Conservation (phyloP, 2,113 vertebrate genomes). For the Glareola pratincola region DNA sequence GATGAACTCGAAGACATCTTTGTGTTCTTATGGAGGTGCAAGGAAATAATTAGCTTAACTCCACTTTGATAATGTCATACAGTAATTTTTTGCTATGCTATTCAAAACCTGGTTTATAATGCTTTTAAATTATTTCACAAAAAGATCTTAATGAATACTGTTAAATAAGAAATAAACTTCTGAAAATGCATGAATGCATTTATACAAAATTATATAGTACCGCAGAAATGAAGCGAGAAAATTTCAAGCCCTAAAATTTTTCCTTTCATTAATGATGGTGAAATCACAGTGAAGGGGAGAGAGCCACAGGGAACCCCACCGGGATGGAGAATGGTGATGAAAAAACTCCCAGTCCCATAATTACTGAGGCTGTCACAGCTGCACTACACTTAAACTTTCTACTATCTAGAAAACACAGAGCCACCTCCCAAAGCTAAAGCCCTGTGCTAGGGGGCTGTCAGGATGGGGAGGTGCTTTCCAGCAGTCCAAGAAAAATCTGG, state of each 20-base stretch:
- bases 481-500: not conserved
- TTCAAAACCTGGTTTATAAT: not conserved
- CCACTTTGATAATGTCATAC: not conserved
- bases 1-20: not conserved
- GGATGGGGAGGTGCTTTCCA: not conserved
- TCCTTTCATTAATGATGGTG: not conserved
- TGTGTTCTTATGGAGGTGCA: not conserved
- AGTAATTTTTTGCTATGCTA: not conserved
- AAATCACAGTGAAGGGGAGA: not conserved
- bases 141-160: not conserved
- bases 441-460: not conserved
- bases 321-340: not conserved
- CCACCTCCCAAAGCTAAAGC: not conserved
- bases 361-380: not conserved
- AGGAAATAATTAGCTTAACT: not conserved
- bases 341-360: not conserved
- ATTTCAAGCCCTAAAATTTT: not conserved
- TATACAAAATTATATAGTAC: not conserved
- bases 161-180: not conserved
- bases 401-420: not conserved
- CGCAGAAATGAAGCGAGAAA: not conserved
- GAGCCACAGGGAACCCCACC: no score
- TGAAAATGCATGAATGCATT: not conserved
- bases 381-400: not conserved
- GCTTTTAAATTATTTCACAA: not conserved